phyloP scores from a whole-genome alignment of 1,140 invertebrate species.

The Zaprionus inermis region DNA sequence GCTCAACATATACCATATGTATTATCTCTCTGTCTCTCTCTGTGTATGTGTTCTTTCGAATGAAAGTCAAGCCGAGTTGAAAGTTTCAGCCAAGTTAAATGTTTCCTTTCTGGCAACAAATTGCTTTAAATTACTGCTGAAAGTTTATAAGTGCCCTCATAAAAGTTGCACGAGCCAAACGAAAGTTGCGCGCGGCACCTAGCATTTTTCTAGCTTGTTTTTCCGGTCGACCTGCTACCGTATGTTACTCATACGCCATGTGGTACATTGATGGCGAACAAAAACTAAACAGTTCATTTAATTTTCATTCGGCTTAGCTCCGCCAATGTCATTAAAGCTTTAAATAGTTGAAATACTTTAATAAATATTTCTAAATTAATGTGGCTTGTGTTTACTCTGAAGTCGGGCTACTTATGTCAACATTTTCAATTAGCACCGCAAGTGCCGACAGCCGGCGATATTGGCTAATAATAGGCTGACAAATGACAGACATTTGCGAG shows the following conservation, averaged over 20 bases:
- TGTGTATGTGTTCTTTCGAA: constrained; percentile 2
- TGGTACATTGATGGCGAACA: neutral
- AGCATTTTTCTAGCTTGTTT: constrained; percentile 9
- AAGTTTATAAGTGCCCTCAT: constrained; percentile 38
- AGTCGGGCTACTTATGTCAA: neutral
- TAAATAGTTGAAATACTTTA: neutral
- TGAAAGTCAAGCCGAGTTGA: constrained; percentile 19
- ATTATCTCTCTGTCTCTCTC: neutral
- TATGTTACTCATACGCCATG: constrained; percentile 21
- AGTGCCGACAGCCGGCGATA: constrained; percentile 17
- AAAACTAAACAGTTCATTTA: neutral
- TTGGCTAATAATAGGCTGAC: constrained; percentile 39
- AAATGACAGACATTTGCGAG: constrained; percentile 32
- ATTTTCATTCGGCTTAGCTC: neutral
- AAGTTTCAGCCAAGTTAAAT: constrained; percentile 35
- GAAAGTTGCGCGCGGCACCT: neutral
- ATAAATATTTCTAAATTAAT: neutral
- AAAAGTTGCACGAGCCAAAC: constrained; percentile 20
- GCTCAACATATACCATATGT: constrained; percentile 13
- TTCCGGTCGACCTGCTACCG: neutral
- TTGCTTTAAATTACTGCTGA: constrained; percentile 37
- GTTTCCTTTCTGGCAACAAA: constrained; percentile 38
- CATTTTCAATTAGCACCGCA: constrained; percentile 38
- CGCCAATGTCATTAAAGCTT: neutral
- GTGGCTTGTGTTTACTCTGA: neutral